Evolutionary conservation across 2,797 vertebrate genomes (phyloP).

Genomic region (Salarias fasciatus): DNA sequence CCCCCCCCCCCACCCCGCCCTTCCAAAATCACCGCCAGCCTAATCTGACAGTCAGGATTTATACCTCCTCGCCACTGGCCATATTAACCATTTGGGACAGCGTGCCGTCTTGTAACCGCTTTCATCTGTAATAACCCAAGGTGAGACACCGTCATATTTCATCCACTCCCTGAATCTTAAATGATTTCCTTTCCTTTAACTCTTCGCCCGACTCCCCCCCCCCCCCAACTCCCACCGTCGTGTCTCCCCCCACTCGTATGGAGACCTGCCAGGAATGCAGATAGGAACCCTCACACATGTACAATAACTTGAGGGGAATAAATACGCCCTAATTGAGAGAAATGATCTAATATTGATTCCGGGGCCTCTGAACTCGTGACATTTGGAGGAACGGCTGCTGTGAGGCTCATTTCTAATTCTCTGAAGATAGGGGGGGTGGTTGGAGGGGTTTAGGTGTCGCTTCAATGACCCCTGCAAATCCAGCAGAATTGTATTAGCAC

Average conservation of each 20-base stretch:
- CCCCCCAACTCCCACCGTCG: conserved; percentile 11
- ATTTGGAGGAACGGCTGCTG: conserved; percentile 72
- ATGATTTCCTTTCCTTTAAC: conserved; percentile 51
- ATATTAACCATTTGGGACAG: conserved; percentile 70
- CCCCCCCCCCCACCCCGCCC: conserved; percentile 22
- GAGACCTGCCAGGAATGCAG: conserved; percentile 67
- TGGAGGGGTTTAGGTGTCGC: too few relatives aligned
- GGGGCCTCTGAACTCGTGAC: conserved; percentile 70
- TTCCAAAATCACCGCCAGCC: background rate
- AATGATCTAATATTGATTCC: conserved; percentile 77
- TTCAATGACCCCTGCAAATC: too few relatives aligned
- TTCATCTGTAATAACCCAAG: conserved; percentile 75
- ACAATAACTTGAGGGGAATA: conserved; percentile 76
- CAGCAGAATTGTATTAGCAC: too few relatives aligned
- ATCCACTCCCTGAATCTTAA: conserved; percentile 72
- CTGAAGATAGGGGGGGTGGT: too few relatives aligned
- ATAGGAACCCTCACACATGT: conserved; percentile 69
- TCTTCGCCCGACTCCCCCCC: conserved; percentile 42
- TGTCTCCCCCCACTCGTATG: conserved; percentile 49
- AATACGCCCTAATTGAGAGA: conserved; percentile 80
- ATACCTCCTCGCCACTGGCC: conserved; percentile 55
- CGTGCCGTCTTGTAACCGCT: conserved; percentile 66
- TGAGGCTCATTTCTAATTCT: too few relatives aligned
- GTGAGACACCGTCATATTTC: conserved; percentile 70
- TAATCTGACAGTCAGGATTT: conserved; percentile 67